Conservation (phyloP, 2,113 vertebrate species). For the Ammodytes marinus region DNA sequence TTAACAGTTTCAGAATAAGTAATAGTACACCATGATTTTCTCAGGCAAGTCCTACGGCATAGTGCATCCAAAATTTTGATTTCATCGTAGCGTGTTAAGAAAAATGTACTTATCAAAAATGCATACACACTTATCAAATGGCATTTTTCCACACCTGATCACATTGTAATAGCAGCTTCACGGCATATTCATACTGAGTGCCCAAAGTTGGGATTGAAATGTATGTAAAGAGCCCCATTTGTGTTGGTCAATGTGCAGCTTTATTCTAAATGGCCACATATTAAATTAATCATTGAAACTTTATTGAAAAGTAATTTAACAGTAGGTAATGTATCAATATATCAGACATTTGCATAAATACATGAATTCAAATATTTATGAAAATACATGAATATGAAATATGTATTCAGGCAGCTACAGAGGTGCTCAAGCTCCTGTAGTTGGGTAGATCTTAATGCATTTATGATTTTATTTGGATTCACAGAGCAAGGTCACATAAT, state of each 20-base stretch:
- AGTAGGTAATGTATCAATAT: background rate
- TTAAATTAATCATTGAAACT: background rate
- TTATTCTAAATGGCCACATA: background rate
- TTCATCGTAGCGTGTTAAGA: constrained; percentile 66
- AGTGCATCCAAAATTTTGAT: constrained; percentile 68
- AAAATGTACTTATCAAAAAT: constrained; percentile 60
- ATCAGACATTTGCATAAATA: background rate
- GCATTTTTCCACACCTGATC: constrained; percentile 41
- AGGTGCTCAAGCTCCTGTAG: background rate
- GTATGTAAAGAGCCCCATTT: background rate
- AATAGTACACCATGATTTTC: constrained; percentile 75
- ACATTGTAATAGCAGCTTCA: constrained; percentile 69
- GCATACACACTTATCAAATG: constrained; percentile 39
- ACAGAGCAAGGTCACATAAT: background rate
- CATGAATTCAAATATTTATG: too few relatives aligned
- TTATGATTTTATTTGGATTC: constrained; percentile 5
- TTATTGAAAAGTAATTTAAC: too few relatives aligned
- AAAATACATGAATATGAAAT: too few relatives aligned
- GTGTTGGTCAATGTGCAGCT: background rate
- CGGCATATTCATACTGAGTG: constrained; percentile 28
- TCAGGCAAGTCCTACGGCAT: constrained; percentile 79
- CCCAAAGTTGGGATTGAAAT: background rate
- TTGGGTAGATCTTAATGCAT: constrained; percentile 33
- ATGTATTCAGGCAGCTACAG: constrained; percentile 19
- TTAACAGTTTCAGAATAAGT: constrained; percentile 67